phyloP scores from a whole-genome alignment of 2,797 vertebrate species.

The Tinamus major region DNA sequence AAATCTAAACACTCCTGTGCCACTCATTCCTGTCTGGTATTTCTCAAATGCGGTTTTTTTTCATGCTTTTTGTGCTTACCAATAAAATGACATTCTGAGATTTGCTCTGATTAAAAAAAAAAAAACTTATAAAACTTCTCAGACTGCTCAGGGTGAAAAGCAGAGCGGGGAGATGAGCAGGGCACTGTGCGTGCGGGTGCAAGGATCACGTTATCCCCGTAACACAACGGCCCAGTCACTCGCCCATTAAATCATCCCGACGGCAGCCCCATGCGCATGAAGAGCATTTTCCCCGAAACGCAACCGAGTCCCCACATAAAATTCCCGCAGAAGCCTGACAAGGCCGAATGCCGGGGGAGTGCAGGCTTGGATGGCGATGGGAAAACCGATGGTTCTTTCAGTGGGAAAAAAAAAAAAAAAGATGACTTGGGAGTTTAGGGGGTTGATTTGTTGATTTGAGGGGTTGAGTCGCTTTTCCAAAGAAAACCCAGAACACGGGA shows the following conservation, averaged over 20 bases:
- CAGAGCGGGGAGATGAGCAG: background rate
- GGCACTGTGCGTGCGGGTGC: fast-evolving
- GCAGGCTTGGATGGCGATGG: background rate
- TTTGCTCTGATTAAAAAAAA: background rate
- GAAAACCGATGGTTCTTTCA: background rate
- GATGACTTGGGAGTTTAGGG: no score
- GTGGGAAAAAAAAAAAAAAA: no score
- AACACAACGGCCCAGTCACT: background rate
- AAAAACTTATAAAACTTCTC: background rate
- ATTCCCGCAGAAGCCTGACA: background rate
- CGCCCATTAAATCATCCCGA: background rate
- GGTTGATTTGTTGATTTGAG: no score
- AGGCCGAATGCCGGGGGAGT: background rate
- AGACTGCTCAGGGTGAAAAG: background rate
- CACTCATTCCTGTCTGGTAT: background rate
- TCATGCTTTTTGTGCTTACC: no score
- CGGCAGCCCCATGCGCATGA: background rate
- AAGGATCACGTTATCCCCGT: background rate
- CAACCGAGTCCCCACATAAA: background rate
- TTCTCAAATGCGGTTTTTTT: background rate
- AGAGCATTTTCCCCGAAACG: background rate
- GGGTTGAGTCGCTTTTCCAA: no score
- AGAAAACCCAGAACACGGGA: no score
- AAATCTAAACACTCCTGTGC: background rate
- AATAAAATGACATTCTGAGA: background rate